Evolutionary conservation across 2,888 invertebrate species (phyloP).

Genomic region (Esperia sulphurella): DNA sequence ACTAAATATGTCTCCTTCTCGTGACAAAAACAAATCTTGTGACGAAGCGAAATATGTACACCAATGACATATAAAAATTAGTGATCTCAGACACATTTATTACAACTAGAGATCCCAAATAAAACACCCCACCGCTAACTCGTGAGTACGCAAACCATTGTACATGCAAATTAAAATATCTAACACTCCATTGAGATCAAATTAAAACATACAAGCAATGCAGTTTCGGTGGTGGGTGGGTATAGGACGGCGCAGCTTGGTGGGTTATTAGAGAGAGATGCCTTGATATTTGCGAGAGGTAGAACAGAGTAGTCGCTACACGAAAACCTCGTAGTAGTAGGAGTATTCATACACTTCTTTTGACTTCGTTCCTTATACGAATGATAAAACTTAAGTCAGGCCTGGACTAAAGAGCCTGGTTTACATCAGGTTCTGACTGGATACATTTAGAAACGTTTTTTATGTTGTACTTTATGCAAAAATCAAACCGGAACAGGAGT

Average conservation of each 20-base stretch:
- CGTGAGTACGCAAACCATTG: slow-evolving; percentile 70
- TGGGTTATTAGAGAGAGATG: slow-evolving; percentile 3
- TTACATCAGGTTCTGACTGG: too few species aligned
- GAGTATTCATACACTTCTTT: too few species aligned
- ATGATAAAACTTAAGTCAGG: too few species aligned
- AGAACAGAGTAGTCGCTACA: too few species aligned
- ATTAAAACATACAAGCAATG: slow-evolving; percentile 62
- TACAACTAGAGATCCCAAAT: slow-evolving; percentile 42
- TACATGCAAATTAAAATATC: slow-evolving; percentile 68
- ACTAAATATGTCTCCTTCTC: too few species aligned
- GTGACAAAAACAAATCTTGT: slow-evolving; percentile 41
- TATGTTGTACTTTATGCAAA: too few species aligned
- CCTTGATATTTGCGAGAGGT: background rate
- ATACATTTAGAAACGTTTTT: too few species aligned
- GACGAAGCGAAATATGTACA: slow-evolving; percentile 37
- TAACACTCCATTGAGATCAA: slow-evolving; percentile 56
- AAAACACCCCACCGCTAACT: slow-evolving; percentile 35
- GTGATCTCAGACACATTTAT: slow-evolving; percentile 16
- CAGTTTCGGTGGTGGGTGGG: slow-evolving; percentile 48
- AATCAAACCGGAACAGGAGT: too few species aligned
- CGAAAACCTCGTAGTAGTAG: too few species aligned
- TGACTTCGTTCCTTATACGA: too few species aligned
- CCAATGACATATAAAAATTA: slow-evolving; percentile 30
- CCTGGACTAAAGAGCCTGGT: too few species aligned
- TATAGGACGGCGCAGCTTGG: slow-evolving; percentile 16